phyloP scores from a whole-genome alignment of 2,797 vertebrate species.

The Sternarchorhynchus goeldii region DNA sequence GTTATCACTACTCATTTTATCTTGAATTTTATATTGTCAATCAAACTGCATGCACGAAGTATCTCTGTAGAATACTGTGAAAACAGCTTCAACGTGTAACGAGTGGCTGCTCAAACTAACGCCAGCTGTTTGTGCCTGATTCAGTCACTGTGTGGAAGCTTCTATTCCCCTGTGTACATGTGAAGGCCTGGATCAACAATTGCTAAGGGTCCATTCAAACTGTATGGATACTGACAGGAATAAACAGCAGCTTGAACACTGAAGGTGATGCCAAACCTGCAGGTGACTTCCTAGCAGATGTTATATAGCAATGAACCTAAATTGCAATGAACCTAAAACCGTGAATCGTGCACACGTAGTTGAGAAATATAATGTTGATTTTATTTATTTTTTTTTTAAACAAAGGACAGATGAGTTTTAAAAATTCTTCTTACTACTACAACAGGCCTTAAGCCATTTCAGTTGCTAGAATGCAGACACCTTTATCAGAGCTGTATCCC shows the following conservation, averaged over 20 bases:
- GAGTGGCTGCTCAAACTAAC: conserved; percentile 34
- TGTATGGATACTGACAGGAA: not conserved
- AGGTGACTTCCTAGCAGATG: not conserved
- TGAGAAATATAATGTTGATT: too few relatives aligned
- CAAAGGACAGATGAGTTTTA: too few relatives aligned
- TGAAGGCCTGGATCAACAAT: conserved; percentile 40
- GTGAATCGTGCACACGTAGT: too few relatives aligned
- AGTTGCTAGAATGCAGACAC: too few relatives aligned
- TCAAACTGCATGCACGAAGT: too few relatives aligned
- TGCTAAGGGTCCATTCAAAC: conserved; percentile 14
- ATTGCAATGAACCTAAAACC: not conserved
- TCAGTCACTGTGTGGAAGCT: conserved; percentile 34
- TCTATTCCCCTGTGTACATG: not conserved
- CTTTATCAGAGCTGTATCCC: too few relatives aligned
- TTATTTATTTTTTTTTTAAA: too few relatives aligned
- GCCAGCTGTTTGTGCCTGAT: conserved; percentile 28
- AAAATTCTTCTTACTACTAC: too few relatives aligned
- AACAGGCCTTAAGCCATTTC: too few relatives aligned
- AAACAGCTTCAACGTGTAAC: conserved; percentile 13
- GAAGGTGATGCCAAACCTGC: not conserved
- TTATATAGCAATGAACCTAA: not conserved
- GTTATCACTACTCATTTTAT: too few relatives aligned
- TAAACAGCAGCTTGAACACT: not conserved
- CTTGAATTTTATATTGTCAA: too few relatives aligned
- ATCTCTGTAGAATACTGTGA: not conserved